Percentiles rank a stretch among this genome's conserved stretches.
These are phyloP conservation scores for Gymnodraco acuticeps DNA, from an alignment of 2,797 vertebrate species.

Conservation along the genomic window DNA sequence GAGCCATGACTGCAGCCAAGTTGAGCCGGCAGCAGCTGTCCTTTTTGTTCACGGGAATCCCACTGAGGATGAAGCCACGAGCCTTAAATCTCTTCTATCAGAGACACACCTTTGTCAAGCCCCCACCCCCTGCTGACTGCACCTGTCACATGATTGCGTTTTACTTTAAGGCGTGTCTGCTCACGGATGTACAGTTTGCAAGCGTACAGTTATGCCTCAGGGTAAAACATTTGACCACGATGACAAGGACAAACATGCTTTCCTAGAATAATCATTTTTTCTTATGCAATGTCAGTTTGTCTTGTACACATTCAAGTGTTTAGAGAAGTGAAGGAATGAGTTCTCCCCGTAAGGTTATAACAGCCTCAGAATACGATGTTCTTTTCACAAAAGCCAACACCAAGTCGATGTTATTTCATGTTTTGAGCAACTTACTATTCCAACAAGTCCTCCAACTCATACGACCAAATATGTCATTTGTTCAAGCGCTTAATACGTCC, in stretches of 20 bases:
- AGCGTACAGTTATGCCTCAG: neutral
- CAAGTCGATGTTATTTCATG: too few species aligned
- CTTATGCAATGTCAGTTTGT: too few species aligned
- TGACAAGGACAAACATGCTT: neutral
- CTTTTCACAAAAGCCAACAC: too few species aligned
- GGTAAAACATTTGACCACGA: too few species aligned
- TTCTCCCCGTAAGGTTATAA: too few species aligned
- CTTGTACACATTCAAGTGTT: too few species aligned
- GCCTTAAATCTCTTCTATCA: conserved; percentile 3
- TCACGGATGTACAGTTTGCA: neutral
- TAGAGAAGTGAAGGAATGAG: too few species aligned
- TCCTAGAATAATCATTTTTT: neutral
- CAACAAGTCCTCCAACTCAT: too few species aligned
- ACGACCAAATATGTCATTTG: too few species aligned
- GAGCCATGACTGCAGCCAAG: conserved; percentile 48
- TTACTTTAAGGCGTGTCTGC: conserved; percentile 55
- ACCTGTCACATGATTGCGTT: conserved; percentile 21
- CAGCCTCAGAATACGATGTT: too few species aligned
- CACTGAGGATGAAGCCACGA: neutral
- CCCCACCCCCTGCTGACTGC: neutral
- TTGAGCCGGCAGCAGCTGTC: neutral
- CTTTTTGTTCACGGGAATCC: neutral
- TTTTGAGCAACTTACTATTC: too few species aligned
- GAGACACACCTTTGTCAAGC: conserved; percentile 30
- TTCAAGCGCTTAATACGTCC: too few species aligned